Evolutionary conservation across 2,113 vertebrate genomes (phyloP), one percentile per base, ranked within the genome.

Genomic region (Nematolebias whitei): DNA sequence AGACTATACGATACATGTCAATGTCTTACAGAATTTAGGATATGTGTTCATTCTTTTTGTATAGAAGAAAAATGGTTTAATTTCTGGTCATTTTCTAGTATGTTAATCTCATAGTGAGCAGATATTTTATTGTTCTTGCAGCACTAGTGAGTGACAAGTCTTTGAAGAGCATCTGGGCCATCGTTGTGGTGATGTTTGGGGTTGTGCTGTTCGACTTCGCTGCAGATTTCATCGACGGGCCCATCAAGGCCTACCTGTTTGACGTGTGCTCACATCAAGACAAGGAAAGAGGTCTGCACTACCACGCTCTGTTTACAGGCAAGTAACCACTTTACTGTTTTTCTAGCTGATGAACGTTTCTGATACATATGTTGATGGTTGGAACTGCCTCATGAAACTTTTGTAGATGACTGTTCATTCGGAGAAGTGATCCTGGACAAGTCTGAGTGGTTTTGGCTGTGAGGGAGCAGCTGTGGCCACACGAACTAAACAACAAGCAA

Each of bases 201-300:
- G 96, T 99, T 22, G 96, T 98, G 62, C 88, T 98, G 80, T 99
- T 99, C 78, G 98, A 99, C 88, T 99, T 99, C 86, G 93, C 98
- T 7, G 97, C 97, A 16, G 98, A 99, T 85, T 99, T 99, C 89
- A 96, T 98, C 32, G 98, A 99, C 41, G 96, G 97, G 14, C 98
- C 98, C 51, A 96, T 99, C 82, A 99, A 99, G 88, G 97, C 97
- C 0, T 99, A 99, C 87, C 92, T 99, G 79, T 99, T 99, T 87
- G 98, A 99, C 61, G 95, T 99, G 84, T 98, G 97, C 77, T 96
- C 92, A n/a, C 91, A 98, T 64, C 82, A 90, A 72, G 97, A 99
- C 88, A 99, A 97, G 81, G 96, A 99, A 48, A 90, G 90, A 79
- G 98, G 97, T 11, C 94, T 99, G 58, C 96, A 98, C 85, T 98